Percentiles rank a stretch among this genome's conserved stretches.
phyloP scores from a whole-genome alignment of 2,113 vertebrate genomes.

The Excalfactoria chinensis region DNA sequence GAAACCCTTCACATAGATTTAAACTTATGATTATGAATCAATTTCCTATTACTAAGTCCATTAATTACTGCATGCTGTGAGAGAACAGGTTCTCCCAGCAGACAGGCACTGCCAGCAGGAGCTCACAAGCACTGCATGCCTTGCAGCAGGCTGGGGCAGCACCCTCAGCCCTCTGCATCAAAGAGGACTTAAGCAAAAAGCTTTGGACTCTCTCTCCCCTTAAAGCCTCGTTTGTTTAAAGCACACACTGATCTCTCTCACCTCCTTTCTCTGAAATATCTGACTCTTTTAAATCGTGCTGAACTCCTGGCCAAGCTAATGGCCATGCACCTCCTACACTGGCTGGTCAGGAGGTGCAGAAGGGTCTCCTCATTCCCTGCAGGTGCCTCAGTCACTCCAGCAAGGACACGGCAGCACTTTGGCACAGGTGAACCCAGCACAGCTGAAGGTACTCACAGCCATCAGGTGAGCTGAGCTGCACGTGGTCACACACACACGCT shows the following conservation, averaged over 20 bases:
- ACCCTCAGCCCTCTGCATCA: background rate
- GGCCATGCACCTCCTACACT: rapidly evolving
- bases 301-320: background rate
- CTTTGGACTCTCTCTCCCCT: background rate
- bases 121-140: background rate
- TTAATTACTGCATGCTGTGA: background rate
- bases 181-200: background rate
- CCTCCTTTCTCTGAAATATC: background rate
- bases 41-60: background rate
- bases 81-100: background rate
- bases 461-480: rapidly evolving
- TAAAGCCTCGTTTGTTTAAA: background rate
- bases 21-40: background rate
- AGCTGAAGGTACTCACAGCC: background rate
- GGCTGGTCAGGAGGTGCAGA: background rate
- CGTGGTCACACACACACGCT: rapidly evolving
- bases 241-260: background rate
- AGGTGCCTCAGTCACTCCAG: background rate
- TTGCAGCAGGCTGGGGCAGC: background rate
- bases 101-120: background rate
- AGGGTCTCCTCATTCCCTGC: background rate
- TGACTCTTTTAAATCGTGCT: background rate
- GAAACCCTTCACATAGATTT: background rate
- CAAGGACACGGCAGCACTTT: background rate
- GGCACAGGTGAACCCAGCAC: background rate